Evolutionary conservation across 1,140 invertebrate genomes (phyloP).

Genomic region (Callitettix versicolor): DNA sequence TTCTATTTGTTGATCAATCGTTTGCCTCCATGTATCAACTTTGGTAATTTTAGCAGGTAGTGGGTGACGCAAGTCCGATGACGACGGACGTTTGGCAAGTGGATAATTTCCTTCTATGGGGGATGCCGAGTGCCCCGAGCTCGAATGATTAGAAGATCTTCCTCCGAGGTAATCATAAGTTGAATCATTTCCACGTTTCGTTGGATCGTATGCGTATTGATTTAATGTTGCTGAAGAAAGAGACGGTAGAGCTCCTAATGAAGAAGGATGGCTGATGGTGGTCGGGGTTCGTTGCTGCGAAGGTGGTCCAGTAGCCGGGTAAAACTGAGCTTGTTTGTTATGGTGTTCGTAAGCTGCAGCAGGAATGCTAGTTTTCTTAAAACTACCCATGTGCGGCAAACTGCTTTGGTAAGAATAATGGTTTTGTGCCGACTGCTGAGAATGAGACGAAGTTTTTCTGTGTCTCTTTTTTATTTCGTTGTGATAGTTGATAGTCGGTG

Average conservation of each 20-base stretch:
- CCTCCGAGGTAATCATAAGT: neutral
- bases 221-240: constrained; percentile 9
- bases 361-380: constrained; percentile 34
- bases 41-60: constrained; percentile 37
- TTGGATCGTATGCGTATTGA: constrained; percentile 16
- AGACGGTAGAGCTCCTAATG: constrained; percentile 18
- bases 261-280: constrained; percentile 7
- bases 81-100: constrained; percentile 7
- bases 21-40: constrained; percentile 39
- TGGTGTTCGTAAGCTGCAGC: constrained; percentile 21
- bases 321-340: constrained; percentile 25
- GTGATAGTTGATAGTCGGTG: neutral
- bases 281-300: constrained; percentile 21
- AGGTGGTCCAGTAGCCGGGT: neutral
- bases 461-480: constrained; percentile 12
- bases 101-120: constrained; percentile 2
- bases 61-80: constrained; percentile 16
- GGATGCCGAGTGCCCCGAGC: neutral
- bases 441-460: constrained; percentile 7
- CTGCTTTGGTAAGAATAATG: constrained; percentile 14
- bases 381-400: constrained; percentile 31
- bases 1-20: constrained; percentile 43
- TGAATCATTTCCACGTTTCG: constrained; percentile 6
- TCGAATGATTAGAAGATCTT: neutral
- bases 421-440: constrained; percentile 13